Evolutionary conservation across 2,113 vertebrate genomes (phyloP).

Genomic region (Ifrita kowaldi): DNA sequence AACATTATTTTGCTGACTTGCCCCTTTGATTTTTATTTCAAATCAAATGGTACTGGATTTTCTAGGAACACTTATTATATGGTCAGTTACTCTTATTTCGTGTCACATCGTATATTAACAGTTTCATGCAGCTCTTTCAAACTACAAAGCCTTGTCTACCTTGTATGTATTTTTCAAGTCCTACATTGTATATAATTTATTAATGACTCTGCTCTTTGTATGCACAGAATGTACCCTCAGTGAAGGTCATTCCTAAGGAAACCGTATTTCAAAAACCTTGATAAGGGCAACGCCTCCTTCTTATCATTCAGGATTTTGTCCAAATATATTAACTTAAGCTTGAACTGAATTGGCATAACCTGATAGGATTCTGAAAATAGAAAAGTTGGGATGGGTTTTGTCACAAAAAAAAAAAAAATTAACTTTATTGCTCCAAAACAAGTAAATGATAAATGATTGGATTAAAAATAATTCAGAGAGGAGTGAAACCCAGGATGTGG

Average conservation of each 20-base stretch:
- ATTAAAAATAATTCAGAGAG: not conserved
- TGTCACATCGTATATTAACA: not conserved
- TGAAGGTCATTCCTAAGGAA: conserved; percentile 57
- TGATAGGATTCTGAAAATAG: not conserved
- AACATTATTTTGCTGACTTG: not conserved
- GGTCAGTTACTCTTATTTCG: not conserved
- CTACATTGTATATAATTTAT: not conserved
- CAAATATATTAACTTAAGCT: not conserved
- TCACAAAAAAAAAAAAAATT: not conserved
- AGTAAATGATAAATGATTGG: not conserved
- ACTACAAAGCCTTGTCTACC: not conserved
- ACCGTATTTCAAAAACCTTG: conserved; percentile 9
- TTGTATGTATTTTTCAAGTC: not conserved
- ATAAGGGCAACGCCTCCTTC: conserved; percentile 30
- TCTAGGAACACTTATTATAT: not conserved
- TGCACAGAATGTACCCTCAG: conserved; percentile 2
- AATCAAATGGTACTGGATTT: not conserved
- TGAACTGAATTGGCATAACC: not conserved
- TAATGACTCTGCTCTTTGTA: conserved; percentile 27
- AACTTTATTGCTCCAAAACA: not conserved
- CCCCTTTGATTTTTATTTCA: not conserved
- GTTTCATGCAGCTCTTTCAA: not conserved
- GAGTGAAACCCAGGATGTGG: not conserved
- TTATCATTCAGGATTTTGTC: conserved; percentile 43
- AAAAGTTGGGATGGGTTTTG: not conserved